Base-by-base conservation (phyloP, 2,797 vertebrate genomes). In the Aselliscus stoliczkanus region DNA sequence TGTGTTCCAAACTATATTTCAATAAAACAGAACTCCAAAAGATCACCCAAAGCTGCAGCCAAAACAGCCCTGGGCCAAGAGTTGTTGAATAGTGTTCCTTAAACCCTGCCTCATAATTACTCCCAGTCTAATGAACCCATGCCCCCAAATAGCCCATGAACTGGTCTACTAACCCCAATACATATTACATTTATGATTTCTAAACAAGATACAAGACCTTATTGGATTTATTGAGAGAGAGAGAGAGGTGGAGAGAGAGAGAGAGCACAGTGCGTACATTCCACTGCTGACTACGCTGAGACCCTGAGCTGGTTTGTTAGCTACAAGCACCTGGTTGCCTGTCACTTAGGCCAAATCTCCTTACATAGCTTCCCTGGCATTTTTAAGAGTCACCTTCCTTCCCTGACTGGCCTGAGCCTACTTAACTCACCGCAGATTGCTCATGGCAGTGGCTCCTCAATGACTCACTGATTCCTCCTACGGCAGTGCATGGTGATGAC, bases 141-240 rank as follows among this genome's bases (percentile, higher is more conserved):
- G 95, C 95, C 97, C 98, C 73, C 84, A 52, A 47, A 64, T 37
- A 96, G 96, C 96, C 97, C 90, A 97, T 96, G 95, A 88, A 83
- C 96, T 54, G 44, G 96, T 97, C 97, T 88, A 29, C 95, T 98
- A 96, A 98, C 95, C 96, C 96, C 86, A 90, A 95, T 97, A 97
- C 94, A 83, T 90, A 86, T 80, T 97, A 76, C 94, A 98, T 98
- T 98, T 98, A 98, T 98, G 95, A 92, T 96, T 97, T 97, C 94
- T 89, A 96, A 98, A 97, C 94, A 97, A 97, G 97, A 98, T 94
- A 67, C 97, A 98, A 98, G 92, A 65, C 50, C 75, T 50, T 8
- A 75, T 84, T 96, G 69, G 89, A 97, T 97, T 98, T 98, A 70
- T 94, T 98, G 39, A 27, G 39, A 77, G 80, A 31, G 47, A 47